phyloP scores from a whole-genome alignment of 2,888 invertebrate species.

The Acleris laterana region DNA sequence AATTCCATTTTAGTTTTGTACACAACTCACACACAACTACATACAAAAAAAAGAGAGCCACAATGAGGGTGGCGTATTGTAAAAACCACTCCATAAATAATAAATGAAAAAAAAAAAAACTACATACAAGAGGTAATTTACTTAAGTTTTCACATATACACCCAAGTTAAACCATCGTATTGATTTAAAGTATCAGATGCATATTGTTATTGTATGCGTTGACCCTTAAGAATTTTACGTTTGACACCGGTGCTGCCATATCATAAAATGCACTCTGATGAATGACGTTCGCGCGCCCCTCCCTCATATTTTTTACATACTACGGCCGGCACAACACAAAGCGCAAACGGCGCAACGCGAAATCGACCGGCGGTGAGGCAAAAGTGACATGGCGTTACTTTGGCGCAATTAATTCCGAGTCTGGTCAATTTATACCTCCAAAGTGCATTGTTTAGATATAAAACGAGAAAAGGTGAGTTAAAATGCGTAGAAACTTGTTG shows the following conservation, averaged over 20 bases:
- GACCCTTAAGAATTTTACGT: neutral
- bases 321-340: neutral
- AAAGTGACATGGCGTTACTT: conserved; percentile 32
- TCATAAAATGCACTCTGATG: neutral
- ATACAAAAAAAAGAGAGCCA: too few species aligned
- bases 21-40: too few species aligned
- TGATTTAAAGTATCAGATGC: too few species aligned
- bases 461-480: conserved; percentile 15
- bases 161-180: too few species aligned
- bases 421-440: neutral
- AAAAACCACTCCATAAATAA: too few species aligned
- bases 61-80: too few species aligned
- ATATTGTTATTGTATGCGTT: too few species aligned
- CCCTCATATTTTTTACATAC: conserved; percentile 4
- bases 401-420: conserved; percentile 27
- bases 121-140: too few species aligned
- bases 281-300: neutral
- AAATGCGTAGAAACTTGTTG: neutral
- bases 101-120: too few species aligned
- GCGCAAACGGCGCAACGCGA: conserved; percentile 27
- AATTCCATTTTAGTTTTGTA: too few species aligned
- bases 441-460: conserved; percentile 5
- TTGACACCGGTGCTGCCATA: neutral
- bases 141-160: too few species aligned
- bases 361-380: conserved; percentile 33